These are phyloP conservation scores for Oenanthe oenanthe DNA, from an alignment of 2,113 vertebrate species.

Conservation along the genomic window DNA sequence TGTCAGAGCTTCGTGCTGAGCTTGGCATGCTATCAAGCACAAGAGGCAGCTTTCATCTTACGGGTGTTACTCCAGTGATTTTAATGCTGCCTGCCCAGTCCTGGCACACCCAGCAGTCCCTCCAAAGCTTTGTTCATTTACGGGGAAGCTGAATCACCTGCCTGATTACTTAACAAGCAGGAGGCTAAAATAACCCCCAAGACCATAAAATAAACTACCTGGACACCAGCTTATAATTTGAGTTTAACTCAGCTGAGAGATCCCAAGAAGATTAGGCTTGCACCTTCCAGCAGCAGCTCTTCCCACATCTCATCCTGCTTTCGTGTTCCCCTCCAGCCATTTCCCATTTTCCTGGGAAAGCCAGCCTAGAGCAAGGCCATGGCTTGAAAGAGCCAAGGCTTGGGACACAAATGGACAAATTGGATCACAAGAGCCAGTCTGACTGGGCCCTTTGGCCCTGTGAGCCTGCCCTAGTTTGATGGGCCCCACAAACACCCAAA, in stretches of 20 bases:
- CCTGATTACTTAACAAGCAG: slow-evolving; percentile 33
- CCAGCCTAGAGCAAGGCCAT: neutral
- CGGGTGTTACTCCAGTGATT: slow-evolving; percentile 61
- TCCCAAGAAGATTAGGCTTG: neutral
- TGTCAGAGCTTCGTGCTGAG: slow-evolving; percentile 59
- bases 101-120: slow-evolving; percentile 56
- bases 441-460: neutral
- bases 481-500: neutral
- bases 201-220: slow-evolving; percentile 39
- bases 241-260: slow-evolving; percentile 27
- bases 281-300: neutral
- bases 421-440: neutral
- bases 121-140: slow-evolving; percentile 51
- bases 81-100: slow-evolving; percentile 59
- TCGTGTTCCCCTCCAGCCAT: neutral
- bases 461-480: neutral
- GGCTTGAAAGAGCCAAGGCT: neutral
- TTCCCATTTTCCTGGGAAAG: neutral
- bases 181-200: slow-evolving; percentile 49
- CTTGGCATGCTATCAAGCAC: slow-evolving; percentile 64
- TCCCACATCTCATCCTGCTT: neutral
- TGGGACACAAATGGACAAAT: neutral
- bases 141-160: slow-evolving; percentile 44
- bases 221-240: slow-evolving; percentile 45
- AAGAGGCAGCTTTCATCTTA: slow-evolving; percentile 68